Base-by-base conservation (phyloP, 2,888 invertebrate species). In the Therioaphis trifolii region DNA sequence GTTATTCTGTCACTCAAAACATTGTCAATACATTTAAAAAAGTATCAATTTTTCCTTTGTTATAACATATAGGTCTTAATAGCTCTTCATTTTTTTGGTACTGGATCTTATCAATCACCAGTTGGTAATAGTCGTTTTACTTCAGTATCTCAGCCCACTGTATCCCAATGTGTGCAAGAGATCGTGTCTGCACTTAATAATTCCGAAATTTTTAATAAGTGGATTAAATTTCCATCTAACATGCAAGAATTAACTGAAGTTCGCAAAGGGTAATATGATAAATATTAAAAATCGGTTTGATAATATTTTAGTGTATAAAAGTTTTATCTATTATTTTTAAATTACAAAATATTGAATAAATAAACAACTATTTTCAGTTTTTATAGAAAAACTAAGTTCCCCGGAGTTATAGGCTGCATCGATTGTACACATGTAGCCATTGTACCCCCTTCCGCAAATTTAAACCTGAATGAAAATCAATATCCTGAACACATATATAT, bases 401-500 rank as follows among this genome's bases (percentile, higher is more conserved):
- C 72, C 0, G 72, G 52, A 0, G 35, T 72, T 29, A 72, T 72
- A 11, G 72, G 72, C 0, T 72, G 52, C 24, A 55, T 72, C 11
- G 72, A 71, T 27, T 71, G 71, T 15, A 71, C 71, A 2, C 71
- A 49, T 71, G 49, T 52, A 0, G 55, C 35, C 5, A 75, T 75
- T 5, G 43, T 75, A 21, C 74, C 75, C 18, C 58, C 75, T 43
- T 24, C 75, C 3, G 43, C 0, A 12, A 78, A 58, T 71, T 78
- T 49, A 63, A 84, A 43, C 21, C 46, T 46, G 29, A 55, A 74
- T 11, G 61, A 61, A 40, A 76, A 76, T n/a, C 11, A 76, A 46
- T 5, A 61, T 46, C 27, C 76, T 12, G 63, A 61, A 52, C 18
- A 78, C 55, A 43, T 76, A n/a, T 76, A 76, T 27, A 15, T 76